These are phyloP conservation scores for Myocastor coypus DNA, from an alignment of 2,113 vertebrate species.

Conservation along the genomic window DNA sequence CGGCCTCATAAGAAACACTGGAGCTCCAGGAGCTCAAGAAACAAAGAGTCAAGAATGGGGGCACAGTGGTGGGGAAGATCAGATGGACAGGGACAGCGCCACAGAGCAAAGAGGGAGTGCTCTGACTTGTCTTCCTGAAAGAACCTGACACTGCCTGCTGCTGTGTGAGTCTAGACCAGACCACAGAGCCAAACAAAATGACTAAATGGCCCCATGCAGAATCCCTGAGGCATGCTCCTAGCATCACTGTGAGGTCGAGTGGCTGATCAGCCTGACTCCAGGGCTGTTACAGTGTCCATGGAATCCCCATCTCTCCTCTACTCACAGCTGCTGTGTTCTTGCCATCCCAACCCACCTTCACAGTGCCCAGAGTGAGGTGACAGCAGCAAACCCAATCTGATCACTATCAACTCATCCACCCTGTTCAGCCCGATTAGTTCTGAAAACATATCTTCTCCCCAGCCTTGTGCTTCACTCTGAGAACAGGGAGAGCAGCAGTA, in stretches of 20 bases:
- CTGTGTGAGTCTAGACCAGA: neutral
- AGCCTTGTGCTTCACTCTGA: neutral
- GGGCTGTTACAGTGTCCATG: neutral
- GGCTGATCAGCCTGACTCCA: neutral
- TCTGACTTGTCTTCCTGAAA: neutral
- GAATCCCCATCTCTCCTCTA: neutral
- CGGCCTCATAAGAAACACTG: neutral
- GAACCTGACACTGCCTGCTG: no score
- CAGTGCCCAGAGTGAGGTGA: neutral
- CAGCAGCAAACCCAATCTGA: neutral
- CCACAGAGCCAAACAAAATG: neutral
- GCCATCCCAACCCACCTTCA: neutral
- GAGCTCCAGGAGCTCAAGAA: neutral
- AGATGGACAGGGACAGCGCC: neutral
- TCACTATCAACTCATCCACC: neutral
- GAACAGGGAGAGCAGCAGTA: neutral
- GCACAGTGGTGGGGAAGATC: neutral
- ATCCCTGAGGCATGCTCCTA: neutral
- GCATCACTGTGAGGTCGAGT: neutral
- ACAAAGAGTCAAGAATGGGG: neutral
- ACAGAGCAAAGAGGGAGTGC: accelerated
- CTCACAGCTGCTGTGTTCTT: neutral
- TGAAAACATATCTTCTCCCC: neutral
- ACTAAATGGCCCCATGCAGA: neutral
- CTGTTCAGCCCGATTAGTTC: neutral